These are phyloP conservation scores for Misgurnus mizolepis DNA, from an alignment of 2,113 vertebrate genomes.

Conservation along the genomic window DNA sequence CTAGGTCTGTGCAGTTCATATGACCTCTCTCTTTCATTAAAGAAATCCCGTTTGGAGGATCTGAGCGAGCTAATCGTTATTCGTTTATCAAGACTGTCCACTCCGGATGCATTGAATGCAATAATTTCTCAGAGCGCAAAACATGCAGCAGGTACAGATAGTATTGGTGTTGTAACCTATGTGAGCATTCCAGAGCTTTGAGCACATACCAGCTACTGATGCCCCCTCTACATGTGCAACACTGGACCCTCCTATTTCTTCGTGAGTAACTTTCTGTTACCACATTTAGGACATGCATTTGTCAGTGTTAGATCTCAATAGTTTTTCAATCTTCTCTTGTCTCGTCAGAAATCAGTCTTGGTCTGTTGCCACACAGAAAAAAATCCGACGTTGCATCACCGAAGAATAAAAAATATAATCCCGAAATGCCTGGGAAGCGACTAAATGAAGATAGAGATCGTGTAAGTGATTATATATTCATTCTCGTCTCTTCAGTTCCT, in stretches of 20 bases:
- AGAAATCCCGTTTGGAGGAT: constrained; percentile 18
- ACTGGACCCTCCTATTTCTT: constrained; percentile 53
- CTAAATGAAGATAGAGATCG: constrained; percentile 39
- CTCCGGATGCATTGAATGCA: constrained; percentile 1
- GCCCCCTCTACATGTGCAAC: constrained; percentile 55
- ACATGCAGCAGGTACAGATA: not conserved
- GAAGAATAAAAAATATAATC: constrained; percentile 46
- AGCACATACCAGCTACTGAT: constrained; percentile 66
- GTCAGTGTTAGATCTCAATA: constrained; percentile 11
- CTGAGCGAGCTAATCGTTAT: not conserved
- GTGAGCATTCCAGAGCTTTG: constrained; percentile 51
- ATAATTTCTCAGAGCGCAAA: constrained; percentile 1
- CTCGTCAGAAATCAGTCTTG: constrained; percentile 29
- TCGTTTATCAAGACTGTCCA: constrained; percentile 23
- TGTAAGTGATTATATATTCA: constrained; percentile 51
- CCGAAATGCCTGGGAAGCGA: constrained; percentile 43
- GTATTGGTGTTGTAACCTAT: constrained; percentile 8
- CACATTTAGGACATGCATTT: constrained; percentile 57
- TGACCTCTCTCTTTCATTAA: constrained; percentile 25
- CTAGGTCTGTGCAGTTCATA: constrained; percentile 61
- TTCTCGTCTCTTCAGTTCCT: constrained; percentile 38
- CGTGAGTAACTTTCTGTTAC: constrained; percentile 58
- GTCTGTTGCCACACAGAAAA: constrained; percentile 13
- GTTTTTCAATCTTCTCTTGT: not conserved
- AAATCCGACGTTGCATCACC: constrained; percentile 54